A percentile compares a stretch with the other conserved stretches of the same genome.
These are phyloP conservation scores for Podarcis lilfordi DNA, from an alignment of 2,797 vertebrate species.

Conservation along the genomic window DNA sequence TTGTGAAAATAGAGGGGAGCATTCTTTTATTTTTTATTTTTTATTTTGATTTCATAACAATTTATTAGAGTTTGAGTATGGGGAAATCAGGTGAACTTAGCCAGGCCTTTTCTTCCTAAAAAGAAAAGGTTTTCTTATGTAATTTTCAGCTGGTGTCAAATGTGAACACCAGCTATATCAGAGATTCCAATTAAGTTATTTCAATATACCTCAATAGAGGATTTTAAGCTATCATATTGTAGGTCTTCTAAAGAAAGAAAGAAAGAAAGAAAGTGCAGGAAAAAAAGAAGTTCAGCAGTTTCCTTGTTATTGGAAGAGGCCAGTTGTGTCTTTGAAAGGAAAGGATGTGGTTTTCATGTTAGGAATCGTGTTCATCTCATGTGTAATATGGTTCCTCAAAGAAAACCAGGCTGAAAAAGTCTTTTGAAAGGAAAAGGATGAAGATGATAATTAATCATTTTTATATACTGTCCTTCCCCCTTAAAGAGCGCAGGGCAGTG, in stretches of 20 bases:
- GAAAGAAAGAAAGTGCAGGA: no score
- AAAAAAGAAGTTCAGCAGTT: background rate
- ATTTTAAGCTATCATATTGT: background rate
- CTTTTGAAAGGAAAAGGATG: background rate
- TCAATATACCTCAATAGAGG: background rate
- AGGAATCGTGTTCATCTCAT: background rate
- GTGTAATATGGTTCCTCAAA: background rate
- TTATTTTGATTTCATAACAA: background rate
- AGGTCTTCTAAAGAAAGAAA: no score
- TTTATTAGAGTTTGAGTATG: background rate
- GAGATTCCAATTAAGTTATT: background rate
- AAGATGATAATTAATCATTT: no score
- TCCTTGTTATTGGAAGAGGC: background rate
- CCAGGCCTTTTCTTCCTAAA: no score
- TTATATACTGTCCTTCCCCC: no score
- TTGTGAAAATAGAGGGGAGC: background rate
- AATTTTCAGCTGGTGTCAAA: background rate
- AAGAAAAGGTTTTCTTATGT: background rate
- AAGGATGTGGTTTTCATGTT: background rate
- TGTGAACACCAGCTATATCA: background rate
- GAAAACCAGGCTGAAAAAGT: background rate
- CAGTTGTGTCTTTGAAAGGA: background rate
- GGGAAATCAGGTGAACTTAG: background rate
- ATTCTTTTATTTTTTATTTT: no score
- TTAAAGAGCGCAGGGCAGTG: no score